A percentile compares a stretch with the other conserved stretches of the same genome.
These are phyloP conservation scores for Gerris lacustris DNA, from an alignment of 2,888 invertebrate genomes.

Conservation along the genomic window DNA sequence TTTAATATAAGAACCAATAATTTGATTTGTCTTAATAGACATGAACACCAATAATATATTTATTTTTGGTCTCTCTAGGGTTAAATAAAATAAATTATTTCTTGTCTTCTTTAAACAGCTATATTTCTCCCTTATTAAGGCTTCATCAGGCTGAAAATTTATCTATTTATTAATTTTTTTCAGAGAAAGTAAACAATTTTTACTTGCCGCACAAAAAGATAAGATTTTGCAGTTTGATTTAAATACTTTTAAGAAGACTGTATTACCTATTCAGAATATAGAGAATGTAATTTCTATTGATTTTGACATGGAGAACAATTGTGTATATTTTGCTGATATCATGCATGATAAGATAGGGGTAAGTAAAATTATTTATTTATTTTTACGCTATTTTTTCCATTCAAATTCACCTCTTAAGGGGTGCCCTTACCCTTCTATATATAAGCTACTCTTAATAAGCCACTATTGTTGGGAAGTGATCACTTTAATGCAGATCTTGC, in stretches of 20 bases:
- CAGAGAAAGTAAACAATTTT: conserved; percentile 55
- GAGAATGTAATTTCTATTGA: conserved; percentile 76
- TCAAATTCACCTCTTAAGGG: neutral
- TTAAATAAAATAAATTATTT: too few relatives aligned
- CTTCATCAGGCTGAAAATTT: too few relatives aligned
- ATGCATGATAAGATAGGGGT: conserved; percentile 60
- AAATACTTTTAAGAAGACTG: conserved; percentile 45
- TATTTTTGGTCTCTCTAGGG: too few relatives aligned
- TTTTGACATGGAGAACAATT: conserved; percentile 70
- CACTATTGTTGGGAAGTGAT: too few relatives aligned
- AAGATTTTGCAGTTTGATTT: conserved; percentile 61
- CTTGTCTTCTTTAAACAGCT: too few relatives aligned
- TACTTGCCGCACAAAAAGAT: conserved; percentile 66
- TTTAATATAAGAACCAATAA: too few relatives aligned
- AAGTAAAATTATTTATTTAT: conserved; percentile 25
- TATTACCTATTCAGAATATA: conserved; percentile 55
- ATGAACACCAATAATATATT: too few relatives aligned
- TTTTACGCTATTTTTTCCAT: neutral
- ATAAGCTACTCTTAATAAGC: neutral
- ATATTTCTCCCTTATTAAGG: too few relatives aligned
- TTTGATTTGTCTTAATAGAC: too few relatives aligned
- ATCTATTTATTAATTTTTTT: conserved; percentile 11
- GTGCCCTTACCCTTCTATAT: neutral
- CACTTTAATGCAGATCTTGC: too few relatives aligned
- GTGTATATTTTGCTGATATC: conserved; percentile 81